Evolutionary conservation across 2,113 vertebrate species (phyloP).

Genomic region (Acrocephalus kingi): DNA sequence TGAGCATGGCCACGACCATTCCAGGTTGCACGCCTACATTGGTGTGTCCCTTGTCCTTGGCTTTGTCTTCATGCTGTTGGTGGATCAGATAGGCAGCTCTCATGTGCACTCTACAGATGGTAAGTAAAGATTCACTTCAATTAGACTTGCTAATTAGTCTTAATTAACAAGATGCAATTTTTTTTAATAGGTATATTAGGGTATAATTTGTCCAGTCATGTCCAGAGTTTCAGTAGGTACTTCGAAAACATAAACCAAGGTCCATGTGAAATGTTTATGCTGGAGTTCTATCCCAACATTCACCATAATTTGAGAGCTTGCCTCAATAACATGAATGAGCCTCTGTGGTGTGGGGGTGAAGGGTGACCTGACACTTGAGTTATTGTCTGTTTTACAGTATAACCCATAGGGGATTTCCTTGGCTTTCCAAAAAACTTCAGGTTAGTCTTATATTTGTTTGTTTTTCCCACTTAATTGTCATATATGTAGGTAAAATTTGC

Average conservation of each 20-base stretch:
- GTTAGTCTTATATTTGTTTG: background rate
- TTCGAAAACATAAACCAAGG: background rate
- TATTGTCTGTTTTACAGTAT: background rate
- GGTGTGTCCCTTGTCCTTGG: slow-evolving; percentile 94
- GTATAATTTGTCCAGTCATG: background rate
- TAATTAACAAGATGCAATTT: background rate
- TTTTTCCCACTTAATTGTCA: background rate
- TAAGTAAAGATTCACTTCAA: slow-evolving; percentile 54
- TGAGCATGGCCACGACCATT: slow-evolving; percentile 79
- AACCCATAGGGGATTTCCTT: background rate
- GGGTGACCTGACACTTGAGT: background rate
- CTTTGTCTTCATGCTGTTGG: slow-evolving; percentile 98
- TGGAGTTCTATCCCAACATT: background rate
- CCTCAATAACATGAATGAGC: background rate
- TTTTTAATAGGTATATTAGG: background rate
- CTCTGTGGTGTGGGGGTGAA: rapidly evolving
- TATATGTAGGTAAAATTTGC: background rate
- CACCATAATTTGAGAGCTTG: background rate
- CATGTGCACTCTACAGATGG: slow-evolving; percentile 91
- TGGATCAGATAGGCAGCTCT: slow-evolving; percentile 95
- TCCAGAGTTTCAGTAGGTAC: background rate
- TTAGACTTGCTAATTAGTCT: background rate
- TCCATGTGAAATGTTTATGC: background rate
- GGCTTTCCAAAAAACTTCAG: background rate
- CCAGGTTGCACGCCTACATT: slow-evolving; percentile 91